Evolutionary conservation across 2,797 vertebrate genomes (phyloP), one percentile per base, ranked within the genome.

Genomic region (Ptychadena robeensis): DNA sequence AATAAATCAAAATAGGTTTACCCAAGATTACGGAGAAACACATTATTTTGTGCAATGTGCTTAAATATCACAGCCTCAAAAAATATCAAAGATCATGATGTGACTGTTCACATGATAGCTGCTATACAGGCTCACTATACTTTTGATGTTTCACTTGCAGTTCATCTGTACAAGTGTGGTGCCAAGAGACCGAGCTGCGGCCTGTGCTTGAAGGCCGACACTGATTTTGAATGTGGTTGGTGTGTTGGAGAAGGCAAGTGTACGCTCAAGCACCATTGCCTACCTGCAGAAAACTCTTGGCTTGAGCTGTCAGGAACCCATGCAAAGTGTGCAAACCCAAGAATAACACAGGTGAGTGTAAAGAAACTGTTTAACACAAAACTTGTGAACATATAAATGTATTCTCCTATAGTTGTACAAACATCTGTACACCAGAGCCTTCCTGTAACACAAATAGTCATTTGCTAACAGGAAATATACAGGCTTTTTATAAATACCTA

Each of bases 111-210:
- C 14, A 15, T 61, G 59, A 53, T 53, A 2, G 22, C 8, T 61
- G 28, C n/a, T 28, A 10, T 28, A 61, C 8, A 61, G 25, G 9
- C 25, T 28, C 12, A 61, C 30, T 61, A 30, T 61, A 3, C 27
- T 14, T 22, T 53, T n/a, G 44, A 22, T 8, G 2, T 53, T 4
- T n/a, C 44, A 53, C 22, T 53, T 27, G 9, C 93, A 99, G 98
- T 99, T 87, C 97, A 98, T 89, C 94, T 99, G 72, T 99, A 99
- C 89, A 99, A 99, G 87, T 99, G 97, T 0, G 97, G 97, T 6
- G 98, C 97, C 74, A 96, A 96, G 90, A 90, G 97, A 0, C 95
- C 97, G 85, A 99, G 97, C 94, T 99, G 98, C 0, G 97, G 98
- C 61, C 89, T 98, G 88, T 99, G 98, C 89, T 94, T 99, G 87